Base-by-base conservation (phyloP, 2,113 vertebrate genomes). In the Bungarus multicinctus region DNA sequence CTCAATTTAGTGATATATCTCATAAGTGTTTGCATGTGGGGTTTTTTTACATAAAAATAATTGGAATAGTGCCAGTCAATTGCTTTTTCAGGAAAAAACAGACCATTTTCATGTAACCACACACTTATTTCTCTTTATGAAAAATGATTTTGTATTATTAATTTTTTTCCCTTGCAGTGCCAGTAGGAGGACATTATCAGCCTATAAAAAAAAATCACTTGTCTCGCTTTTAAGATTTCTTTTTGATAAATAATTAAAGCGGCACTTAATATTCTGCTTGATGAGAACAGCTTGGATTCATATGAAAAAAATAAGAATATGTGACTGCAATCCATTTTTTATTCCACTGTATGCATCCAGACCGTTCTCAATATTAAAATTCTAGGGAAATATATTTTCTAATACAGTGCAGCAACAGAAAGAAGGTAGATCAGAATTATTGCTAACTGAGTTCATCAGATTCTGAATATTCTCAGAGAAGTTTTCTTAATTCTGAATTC, bases 241-340 rank as follows among this genome's bases (percentile, higher is more conserved):
- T 60, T 86, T 86, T 52, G 74, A 93, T 90, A 60, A 58, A 93
- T 85, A 90, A 60, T 93, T 90, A 30, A 93, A 60, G 18, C 43
- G 4, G 85, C 54, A 47, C 53, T 91, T 87, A 60, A 89, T 85
- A 86, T 52, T 60, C 34, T 81, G 69, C 12, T 93, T 74, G 43
- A 74, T 85, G 64, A 89, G 52, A 58, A 93, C 43, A 50, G 23
- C 69, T n/a, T 90, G 16, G 30, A 58, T 86, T 86, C 39, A 45
- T 89, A 23, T 58, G 43, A 52, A 52, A 53, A 30, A n/a, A 69
- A 64, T 50, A 64, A 30, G 45, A 88, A 39, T 53, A 50, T 54
- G 23, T 64, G 47, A n/a, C n/a, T 52, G 57, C 45, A 50, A 8
- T 25, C 47, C 27, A 57, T 85, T n/a, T 85, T 57, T 69, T 8